Evolutionary conservation across 2,113 vertebrate species (phyloP).

Genomic region (Pleuronectes platessa): DNA sequence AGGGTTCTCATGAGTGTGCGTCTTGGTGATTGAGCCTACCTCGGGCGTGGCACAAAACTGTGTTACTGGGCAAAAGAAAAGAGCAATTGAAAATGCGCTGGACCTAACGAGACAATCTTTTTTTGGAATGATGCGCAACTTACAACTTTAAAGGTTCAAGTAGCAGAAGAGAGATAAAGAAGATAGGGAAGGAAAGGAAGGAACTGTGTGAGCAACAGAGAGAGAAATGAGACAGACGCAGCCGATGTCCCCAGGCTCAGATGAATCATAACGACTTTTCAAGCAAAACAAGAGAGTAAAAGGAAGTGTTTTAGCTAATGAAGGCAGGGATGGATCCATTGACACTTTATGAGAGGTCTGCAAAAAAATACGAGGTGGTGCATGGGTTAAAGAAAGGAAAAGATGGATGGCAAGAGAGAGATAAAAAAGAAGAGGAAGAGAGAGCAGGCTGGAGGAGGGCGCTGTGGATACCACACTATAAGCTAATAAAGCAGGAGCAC

Average conservation of each 20-base stretch:
- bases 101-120: constrained; percentile 17
- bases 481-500: constrained; percentile 77
- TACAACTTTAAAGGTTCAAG: constrained; percentile 30
- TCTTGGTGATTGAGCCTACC: constrained; percentile 2
- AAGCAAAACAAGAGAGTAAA: constrained; percentile 23
- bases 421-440: background rate
- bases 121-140: constrained; percentile 41
- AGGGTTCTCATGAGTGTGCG: constrained; percentile 24
- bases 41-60: constrained; percentile 23
- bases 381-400: constrained; percentile 21
- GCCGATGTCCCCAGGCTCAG: constrained; percentile 61
- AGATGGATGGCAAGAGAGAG: constrained; percentile 23
- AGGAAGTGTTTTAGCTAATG: constrained; percentile 43
- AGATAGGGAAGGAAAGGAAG: background rate
- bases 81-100: constrained; percentile 15
- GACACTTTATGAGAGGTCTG: constrained; percentile 27
- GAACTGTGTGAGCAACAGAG: constrained; percentile 25
- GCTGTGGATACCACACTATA: constrained; percentile 31
- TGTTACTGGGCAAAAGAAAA: constrained; percentile 26
- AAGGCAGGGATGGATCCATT: constrained; percentile 35
- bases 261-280: constrained; percentile 65
- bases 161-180: constrained; percentile 5
- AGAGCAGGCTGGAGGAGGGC: constrained; percentile 5
- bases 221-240: constrained; percentile 39
- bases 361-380: background rate